A percentile compares a stretch with the other conserved stretches of the same genome.
Evolutionary conservation across 2,888 invertebrate genomes (phyloP).

Genomic region (Parthenolecanium corni): DNA sequence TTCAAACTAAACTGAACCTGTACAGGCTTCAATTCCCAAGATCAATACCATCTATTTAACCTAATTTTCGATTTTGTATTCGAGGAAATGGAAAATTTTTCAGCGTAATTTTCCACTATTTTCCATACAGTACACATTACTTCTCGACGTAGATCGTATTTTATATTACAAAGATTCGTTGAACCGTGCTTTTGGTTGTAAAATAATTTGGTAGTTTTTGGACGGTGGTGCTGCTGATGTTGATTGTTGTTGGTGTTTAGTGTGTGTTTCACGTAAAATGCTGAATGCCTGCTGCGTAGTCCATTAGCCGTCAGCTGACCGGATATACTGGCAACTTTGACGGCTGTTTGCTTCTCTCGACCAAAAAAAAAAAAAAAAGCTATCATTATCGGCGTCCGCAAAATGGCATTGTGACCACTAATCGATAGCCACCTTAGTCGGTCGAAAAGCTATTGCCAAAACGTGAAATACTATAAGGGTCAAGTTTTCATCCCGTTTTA

Average conservation of each 20-base stretch:
- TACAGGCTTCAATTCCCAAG: too few species aligned
- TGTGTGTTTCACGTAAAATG: too few species aligned
- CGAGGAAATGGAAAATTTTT: too few species aligned
- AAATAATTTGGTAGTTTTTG: not conserved
- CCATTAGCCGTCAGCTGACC: slow-evolving; percentile 6
- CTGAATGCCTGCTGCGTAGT: not conserved
- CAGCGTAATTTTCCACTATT: too few species aligned
- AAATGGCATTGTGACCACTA: not conserved
- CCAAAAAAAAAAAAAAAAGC: not conserved
- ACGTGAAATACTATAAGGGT: not conserved
- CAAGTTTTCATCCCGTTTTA: too few species aligned
- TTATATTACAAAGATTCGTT: too few species aligned
- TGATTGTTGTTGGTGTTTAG: not conserved
- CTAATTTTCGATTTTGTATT: too few species aligned
- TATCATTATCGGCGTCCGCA: not conserved
- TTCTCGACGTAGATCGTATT: too few species aligned
- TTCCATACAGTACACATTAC: too few species aligned
- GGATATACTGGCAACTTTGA: not conserved
- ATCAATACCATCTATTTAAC: too few species aligned
- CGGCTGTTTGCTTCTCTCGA: too few species aligned
- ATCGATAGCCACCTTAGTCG: not conserved
- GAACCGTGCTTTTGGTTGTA: not conserved
- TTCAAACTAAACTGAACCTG: too few species aligned
- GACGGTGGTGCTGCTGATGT: not conserved
- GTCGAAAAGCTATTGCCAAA: not conserved